These are phyloP conservation scores for Psittacus erithacus DNA, from an alignment of 2,113 vertebrate species.

Conservation along the genomic window DNA sequence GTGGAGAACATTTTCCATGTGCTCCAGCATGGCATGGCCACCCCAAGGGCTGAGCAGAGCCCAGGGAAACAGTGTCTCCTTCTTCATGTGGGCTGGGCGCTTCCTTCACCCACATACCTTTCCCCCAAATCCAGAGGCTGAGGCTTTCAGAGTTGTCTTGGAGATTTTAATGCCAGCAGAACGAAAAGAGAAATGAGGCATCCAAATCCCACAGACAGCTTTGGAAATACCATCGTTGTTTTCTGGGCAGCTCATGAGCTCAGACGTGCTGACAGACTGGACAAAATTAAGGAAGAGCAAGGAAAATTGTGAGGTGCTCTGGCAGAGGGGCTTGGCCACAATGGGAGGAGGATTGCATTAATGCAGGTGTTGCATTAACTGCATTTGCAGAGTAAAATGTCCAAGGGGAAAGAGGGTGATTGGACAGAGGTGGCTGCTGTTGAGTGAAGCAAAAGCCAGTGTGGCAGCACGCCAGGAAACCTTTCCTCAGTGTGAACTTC, in stretches of 20 bases:
- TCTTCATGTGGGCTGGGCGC: accelerated
- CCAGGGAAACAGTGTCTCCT: accelerated
- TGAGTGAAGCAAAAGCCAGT: background rate
- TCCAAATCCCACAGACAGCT: background rate
- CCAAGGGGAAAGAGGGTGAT: background rate
- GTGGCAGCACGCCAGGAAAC: background rate
- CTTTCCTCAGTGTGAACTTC: constrained; percentile 3
- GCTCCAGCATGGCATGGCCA: background rate
- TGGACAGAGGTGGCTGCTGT: background rate
- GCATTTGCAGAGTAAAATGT: background rate
- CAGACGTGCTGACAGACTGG: background rate
- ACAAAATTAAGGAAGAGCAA: background rate
- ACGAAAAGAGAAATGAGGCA: background rate
- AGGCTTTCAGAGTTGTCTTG: background rate
- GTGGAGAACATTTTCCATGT: accelerated
- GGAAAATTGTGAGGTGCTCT: background rate
- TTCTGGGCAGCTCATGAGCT: background rate
- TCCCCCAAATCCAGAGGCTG: background rate
- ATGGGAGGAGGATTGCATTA: background rate
- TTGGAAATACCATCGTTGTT: background rate
- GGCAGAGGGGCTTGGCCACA: background rate
- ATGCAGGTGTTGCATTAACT: accelerated
- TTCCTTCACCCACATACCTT: background rate
- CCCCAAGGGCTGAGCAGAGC: background rate
- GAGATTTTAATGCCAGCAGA: background rate